phyloP scores from a whole-genome alignment of 2,888 invertebrate species.

The Trachelus tabidus region DNA sequence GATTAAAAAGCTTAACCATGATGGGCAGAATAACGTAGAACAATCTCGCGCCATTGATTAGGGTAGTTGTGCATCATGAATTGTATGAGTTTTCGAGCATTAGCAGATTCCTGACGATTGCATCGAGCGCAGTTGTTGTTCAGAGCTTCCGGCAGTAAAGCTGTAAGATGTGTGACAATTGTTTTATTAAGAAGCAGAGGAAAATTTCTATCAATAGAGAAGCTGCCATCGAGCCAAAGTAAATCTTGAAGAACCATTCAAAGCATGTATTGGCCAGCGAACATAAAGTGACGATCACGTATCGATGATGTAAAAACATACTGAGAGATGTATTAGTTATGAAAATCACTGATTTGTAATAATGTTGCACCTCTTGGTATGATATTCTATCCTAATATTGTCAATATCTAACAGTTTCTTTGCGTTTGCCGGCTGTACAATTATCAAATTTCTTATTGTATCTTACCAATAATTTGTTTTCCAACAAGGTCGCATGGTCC shows the following conservation, averaged over 20 bases:
- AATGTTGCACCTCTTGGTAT: too few species aligned
- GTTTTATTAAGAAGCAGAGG: not conserved
- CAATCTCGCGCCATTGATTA: conserved; percentile 67
- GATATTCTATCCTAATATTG: not conserved
- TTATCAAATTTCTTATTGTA: not conserved
- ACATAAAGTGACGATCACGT: not conserved
- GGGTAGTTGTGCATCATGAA: conserved; percentile 70
- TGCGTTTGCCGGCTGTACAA: not conserved
- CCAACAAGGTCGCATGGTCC: conserved; percentile 73
- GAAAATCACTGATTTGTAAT: too few species aligned
- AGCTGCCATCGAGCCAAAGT: not conserved
- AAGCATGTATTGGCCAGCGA: not conserved
- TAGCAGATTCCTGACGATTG: conserved; percentile 67
- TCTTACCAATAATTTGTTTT: conserved; percentile 72
- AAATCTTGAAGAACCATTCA: not conserved
- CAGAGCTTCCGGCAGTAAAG: conserved; percentile 70
- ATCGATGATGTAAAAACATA: not conserved
- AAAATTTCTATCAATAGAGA: not conserved
- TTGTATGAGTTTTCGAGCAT: conserved; percentile 68
- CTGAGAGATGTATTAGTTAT: not conserved
- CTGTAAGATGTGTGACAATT: conserved; percentile 48
- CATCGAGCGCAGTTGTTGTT: conserved; percentile 69
- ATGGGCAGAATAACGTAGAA: conserved; percentile 29
- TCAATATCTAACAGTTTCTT: not conserved
- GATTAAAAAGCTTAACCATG: not conserved